Base-by-base conservation (phyloP, 2,797 vertebrate species). In the Catostomus latipinnis region DNA sequence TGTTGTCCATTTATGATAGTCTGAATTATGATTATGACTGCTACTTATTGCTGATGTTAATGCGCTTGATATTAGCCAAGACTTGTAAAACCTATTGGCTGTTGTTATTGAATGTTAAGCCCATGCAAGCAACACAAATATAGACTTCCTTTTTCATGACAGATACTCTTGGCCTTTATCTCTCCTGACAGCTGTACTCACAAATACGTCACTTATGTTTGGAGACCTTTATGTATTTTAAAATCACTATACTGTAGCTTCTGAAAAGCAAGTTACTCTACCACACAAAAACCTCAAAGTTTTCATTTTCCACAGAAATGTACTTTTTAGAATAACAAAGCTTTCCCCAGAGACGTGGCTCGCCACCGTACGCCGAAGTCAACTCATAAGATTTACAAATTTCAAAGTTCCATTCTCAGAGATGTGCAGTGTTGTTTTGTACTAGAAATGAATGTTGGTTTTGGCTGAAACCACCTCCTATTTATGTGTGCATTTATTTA, bases 331-430 rank as follows among this genome's bases (percentile, higher is more conserved):
- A 49, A 71, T 62, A 46, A 67, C 57, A 79, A 72, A 74, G 70
- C 16, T 7, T 66, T 71, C 82, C 48, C 71, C 46, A 50, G 76
- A 72, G 71, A 53, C 62, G 65, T 9, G 0, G 52, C 82, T 69
- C 2, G 8, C 79, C 66, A 65, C 14, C 16, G 45, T 68, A 45
- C 4, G 61, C 46, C 43, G 5, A 76, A 54, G 14, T 52, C 58
- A 46, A 46, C 72, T 76, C 81, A 62, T 46, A 75, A 76, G 71
- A 67, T 54, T 67, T 45, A 74, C 45, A 58, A 2, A 61, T 68
- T 78, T 83, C 66, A 81, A 73, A 76, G 81, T 74, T 48, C 12
- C 54, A n/a, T 16, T 54, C 62, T 53, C 56, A 62, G 43, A 70
- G 16, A 46, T 43, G 43, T 74, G 61, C 63, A 63, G 71, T 53